A percentile compares a stretch with the other conserved stretches of the same genome.
Evolutionary conservation across 2,797 vertebrate species (phyloP).

Genomic region (Falco columbarius): DNA sequence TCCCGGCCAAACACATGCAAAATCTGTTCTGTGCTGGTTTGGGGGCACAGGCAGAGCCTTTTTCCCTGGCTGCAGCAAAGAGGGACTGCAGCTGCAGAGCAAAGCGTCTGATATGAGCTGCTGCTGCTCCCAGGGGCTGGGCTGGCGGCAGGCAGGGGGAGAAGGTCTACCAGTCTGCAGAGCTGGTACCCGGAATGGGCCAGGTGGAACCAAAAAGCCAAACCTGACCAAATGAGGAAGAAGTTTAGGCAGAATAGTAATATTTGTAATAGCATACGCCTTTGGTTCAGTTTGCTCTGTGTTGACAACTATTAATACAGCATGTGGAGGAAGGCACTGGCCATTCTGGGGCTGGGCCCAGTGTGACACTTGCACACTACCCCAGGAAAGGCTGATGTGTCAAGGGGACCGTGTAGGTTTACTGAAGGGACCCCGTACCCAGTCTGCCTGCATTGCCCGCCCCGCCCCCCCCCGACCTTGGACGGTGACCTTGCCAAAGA

Average conservation of each 20-base stretch:
- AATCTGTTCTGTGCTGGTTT: not conserved
- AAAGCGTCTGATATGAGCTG: not conserved
- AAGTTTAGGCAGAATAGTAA: not conserved
- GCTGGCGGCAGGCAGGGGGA: not conserved
- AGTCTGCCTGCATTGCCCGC: accelerated
- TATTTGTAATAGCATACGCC: not conserved
- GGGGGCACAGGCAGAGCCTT: not conserved
- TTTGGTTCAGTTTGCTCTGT: not conserved
- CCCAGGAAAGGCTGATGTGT: not conserved
- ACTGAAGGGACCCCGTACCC: not conserved
- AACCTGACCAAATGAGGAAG: not conserved
- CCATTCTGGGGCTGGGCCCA: no score
- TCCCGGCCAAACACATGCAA: not conserved
- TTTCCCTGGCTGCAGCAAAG: not conserved
- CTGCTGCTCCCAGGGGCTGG: not conserved
- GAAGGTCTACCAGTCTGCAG: not conserved
- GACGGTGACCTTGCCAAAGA: slow-evolving; percentile 79
- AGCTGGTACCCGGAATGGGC: not conserved
- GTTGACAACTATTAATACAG: not conserved
- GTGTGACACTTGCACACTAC: not conserved
- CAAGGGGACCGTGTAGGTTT: not conserved
- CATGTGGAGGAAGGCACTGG: not conserved
- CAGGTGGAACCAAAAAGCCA: not conserved
- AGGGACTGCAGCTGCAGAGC: not conserved
- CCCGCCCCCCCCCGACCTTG: not conserved